Conservation (phyloP, 2,797 vertebrate species). For the Spheniscus humboldti region DNA sequence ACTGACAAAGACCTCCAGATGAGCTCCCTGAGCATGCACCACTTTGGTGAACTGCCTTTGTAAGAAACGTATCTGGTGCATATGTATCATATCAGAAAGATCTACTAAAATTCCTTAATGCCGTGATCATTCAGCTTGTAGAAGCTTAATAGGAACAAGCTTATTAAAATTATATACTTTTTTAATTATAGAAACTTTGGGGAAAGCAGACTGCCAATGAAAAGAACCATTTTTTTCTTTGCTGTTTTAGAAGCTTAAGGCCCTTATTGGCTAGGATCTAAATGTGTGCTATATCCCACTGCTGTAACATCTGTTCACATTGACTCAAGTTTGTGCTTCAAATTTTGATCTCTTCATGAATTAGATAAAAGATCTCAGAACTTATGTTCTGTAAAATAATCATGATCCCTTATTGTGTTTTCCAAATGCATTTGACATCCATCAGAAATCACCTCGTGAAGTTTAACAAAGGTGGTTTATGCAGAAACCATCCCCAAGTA, state of each 20-base stretch:
- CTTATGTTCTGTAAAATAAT: background rate
- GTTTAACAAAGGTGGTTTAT: background rate
- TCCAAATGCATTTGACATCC: background rate
- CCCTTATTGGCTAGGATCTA: background rate
- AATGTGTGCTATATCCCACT: background rate
- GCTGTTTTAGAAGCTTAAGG: background rate
- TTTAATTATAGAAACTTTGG: background rate
- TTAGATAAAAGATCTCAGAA: background rate
- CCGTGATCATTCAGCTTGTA: background rate
- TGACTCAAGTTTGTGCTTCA: background rate
- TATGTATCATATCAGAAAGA: background rate
- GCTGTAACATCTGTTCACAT: background rate
- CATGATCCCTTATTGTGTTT: background rate
- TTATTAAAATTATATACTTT: background rate
- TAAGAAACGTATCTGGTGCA: background rate
- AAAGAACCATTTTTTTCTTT: constrained; percentile 3
- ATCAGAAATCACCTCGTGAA: background rate
- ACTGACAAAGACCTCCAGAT: background rate
- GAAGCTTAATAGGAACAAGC: background rate
- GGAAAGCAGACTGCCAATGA: background rate
- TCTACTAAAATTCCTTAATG: background rate
- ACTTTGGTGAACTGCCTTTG: background rate
- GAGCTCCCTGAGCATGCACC: background rate
- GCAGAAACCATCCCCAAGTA: background rate
- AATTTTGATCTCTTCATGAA: background rate